Percentiles rank a stretch among this genome's conserved stretches.
Evolutionary conservation across 2,797 vertebrate species (phyloP).

Genomic region (Trichosurus vulpecula): DNA sequence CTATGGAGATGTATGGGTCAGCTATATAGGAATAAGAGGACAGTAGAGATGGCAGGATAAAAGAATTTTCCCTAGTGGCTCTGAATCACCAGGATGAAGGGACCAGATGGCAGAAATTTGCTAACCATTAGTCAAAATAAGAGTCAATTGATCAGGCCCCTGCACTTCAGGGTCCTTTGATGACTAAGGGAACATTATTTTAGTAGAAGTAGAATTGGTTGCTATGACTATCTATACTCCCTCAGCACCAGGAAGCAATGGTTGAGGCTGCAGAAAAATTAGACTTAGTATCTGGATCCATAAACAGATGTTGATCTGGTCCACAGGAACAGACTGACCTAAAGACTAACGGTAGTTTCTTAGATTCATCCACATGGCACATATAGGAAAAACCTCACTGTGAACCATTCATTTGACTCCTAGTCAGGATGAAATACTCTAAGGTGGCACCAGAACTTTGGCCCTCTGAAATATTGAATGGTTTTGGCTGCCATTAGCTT

Average conservation of each 20-base stretch:
- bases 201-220: not conserved
- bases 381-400: not conserved
- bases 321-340: not conserved
- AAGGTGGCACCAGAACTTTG: not conserved
- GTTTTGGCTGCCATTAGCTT: not conserved
- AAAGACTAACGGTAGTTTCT: not conserved
- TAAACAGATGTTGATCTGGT: not conserved
- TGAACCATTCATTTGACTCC: not conserved
- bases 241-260: not conserved
- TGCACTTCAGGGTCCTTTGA: not conserved
- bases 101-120: not conserved
- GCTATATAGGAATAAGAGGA: not conserved
- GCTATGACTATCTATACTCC: not conserved
- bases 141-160: no score
- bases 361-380: not conserved
- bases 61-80: not conserved
- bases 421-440: not conserved
- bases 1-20: not conserved
- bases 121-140: not conserved
- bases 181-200: not conserved
- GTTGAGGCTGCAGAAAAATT: not conserved
- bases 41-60: not conserved
- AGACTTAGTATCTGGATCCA: not conserved
- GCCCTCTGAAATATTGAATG: no score
- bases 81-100: not conserved